Conservation (phyloP, 2,888 invertebrate genomes). For the Torymus texanus region DNA sequence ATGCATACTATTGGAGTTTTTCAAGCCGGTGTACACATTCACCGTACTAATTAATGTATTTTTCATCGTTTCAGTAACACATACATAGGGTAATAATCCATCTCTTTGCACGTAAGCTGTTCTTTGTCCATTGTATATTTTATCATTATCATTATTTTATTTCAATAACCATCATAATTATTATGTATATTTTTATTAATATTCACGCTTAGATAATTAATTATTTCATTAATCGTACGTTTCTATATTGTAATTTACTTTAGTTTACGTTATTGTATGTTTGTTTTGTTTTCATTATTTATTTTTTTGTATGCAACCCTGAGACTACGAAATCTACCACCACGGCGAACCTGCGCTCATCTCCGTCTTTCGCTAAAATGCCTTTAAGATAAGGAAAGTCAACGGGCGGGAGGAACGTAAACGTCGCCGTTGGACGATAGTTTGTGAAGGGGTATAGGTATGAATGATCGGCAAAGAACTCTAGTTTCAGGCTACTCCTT, state of each 20-base stretch:
- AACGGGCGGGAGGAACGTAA: conserved; percentile 12
- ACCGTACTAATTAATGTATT: conserved; percentile 25
- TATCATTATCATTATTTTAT: conserved; percentile 60
- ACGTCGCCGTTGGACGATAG: not conserved
- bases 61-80: conserved; percentile 21
- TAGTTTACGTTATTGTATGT: conserved; percentile 51
- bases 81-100: conserved; percentile 48
- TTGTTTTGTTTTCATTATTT: conserved; percentile 58
- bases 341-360: conserved; percentile 66
- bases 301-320: conserved; percentile 66
- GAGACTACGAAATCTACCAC: conserved; percentile 69
- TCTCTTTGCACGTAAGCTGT: conserved; percentile 49
- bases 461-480: conserved; percentile 10
- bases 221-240: conserved; percentile 60
- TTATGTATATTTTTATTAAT: conserved; percentile 58
- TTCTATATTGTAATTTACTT: conserved; percentile 55
- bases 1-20: conserved; percentile 43
- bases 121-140: conserved; percentile 53
- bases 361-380: conserved; percentile 2
- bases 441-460: too few species aligned
- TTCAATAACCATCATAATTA: conserved; percentile 59
- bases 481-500: not conserved
- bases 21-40: conserved; percentile 37
- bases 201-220: conserved; percentile 62
- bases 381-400: conserved; percentile 32